A percentile compares a stretch with the other conserved stretches of the same genome.
Evolutionary conservation across 2,888 invertebrate genomes (phyloP).

Genomic region (Andrena marginata): DNA sequence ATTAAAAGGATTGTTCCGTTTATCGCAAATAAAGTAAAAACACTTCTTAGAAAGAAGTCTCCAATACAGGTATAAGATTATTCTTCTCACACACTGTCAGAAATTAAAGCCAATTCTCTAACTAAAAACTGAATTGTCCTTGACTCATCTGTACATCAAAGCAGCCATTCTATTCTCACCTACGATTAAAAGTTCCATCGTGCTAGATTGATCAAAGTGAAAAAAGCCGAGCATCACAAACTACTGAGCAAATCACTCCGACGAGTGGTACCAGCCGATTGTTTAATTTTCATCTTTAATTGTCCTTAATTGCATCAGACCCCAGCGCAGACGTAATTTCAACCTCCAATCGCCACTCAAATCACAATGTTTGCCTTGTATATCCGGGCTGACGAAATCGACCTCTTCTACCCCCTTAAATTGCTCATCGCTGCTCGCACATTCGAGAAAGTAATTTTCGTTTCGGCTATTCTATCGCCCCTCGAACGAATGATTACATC

Average conservation of each 20-base stretch:
- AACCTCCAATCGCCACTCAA: slow-evolving; percentile 62
- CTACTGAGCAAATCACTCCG: neutral
- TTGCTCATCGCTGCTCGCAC: slow-evolving; percentile 67
- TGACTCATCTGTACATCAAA: too few species aligned
- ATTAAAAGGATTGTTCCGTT: too few species aligned
- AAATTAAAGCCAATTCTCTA: too few species aligned
- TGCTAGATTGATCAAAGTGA: neutral
- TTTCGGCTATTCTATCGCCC: slow-evolving; percentile 72
- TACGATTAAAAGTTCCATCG: neutral
- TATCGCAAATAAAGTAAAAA: too few species aligned
- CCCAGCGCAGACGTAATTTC: slow-evolving; percentile 54
- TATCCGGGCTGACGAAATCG: slow-evolving; percentile 63
- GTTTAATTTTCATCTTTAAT: slow-evolving; percentile 51
- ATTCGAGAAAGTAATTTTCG: slow-evolving; percentile 74
- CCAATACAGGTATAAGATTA: too few species aligned
- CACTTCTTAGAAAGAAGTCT: too few species aligned
- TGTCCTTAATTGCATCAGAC: slow-evolving; percentile 43
- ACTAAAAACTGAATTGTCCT: too few species aligned
- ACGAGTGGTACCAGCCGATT: neutral
- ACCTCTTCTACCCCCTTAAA: slow-evolving; percentile 59
- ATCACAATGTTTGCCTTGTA: slow-evolving; percentile 70
- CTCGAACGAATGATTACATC: slow-evolving; percentile 78
- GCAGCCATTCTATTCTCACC: too few species aligned
- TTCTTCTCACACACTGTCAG: too few species aligned
- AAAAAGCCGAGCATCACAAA: neutral